Evolutionary conservation across 1,140 invertebrate species (phyloP).

Genomic region (Callitettix versicolor): DNA sequence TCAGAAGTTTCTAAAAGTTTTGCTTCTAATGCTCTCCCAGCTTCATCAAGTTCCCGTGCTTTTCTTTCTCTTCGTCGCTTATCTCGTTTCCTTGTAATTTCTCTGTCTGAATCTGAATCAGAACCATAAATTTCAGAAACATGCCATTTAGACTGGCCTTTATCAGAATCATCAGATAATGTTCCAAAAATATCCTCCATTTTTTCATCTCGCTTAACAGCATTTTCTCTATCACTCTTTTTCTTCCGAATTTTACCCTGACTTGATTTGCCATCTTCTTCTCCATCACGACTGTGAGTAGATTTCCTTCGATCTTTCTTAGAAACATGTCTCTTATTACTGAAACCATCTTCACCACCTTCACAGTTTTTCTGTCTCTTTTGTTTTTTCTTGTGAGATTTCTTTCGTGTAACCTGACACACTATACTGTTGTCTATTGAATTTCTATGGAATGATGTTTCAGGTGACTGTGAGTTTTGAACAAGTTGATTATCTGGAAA

Average conservation of each 20-base stretch:
- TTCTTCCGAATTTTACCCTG: constrained; percentile 53
- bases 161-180: constrained; percentile 57
- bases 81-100: constrained; percentile 43
- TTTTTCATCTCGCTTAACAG: constrained; percentile 51
- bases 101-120: constrained; percentile 30
- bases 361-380: constrained; percentile 55
- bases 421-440: constrained; percentile 14
- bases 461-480: constrained; percentile 11
- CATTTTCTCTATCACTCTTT: constrained; percentile 21
- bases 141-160: constrained; percentile 29
- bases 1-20: constrained; percentile 54
- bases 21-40: constrained; percentile 66
- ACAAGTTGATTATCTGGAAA: constrained; percentile 6
- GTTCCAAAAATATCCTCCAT: constrained; percentile 83
- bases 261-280: constrained; percentile 47
- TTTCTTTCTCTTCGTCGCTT: constrained; percentile 56
- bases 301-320: constrained; percentile 29
- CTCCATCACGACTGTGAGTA: constrained; percentile 26
- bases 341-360: constrained; percentile 17
- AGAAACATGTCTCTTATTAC: constrained; percentile 30
- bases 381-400: constrained; percentile 70
- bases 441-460: constrained; percentile 17
- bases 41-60: constrained; percentile 55
- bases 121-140: constrained; percentile 31
- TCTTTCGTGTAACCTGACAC: constrained; percentile 41